Evolutionary conservation across 2,113 vertebrate species (phyloP), one percentile per base, ranked within the genome.

Genomic region (Chaetodon trifascialis): DNA sequence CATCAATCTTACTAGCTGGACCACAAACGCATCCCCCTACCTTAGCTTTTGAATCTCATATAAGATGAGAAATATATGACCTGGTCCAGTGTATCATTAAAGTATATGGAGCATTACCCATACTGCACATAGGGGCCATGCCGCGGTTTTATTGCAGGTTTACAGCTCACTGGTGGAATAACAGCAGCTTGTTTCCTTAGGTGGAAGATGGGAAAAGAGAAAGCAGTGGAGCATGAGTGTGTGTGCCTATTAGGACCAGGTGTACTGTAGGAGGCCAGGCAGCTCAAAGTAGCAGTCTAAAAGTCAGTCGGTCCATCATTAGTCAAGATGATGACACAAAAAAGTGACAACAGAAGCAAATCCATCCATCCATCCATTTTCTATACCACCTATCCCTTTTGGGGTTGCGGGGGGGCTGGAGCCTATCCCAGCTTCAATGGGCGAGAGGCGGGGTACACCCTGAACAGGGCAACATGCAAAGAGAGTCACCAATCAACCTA

Each of bases 71-170:
- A 94, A 92, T 93, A 92, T 94, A 95, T 82, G 82, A 87, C 87
- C 88, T 87, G 81, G 91, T 85, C 89, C 85, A 71, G 88, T 79
- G 84, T 88, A 85, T 77, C 90, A 90, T 95, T 95, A 95, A 95
- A 95, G 80, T 95, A 94, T 93, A 95, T 94, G 93, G 91, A 91
- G 92, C 93, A 88, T 93, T 93, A 93, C 91, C 91, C 93, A 91
- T 90, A 88, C 84, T 80, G 89, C 80, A 79, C 91, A 93, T 86
- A 87, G 82, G 89, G 89, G 80, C 89, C 83, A 77, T 84, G 89
- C 90, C 86, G 88, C 71, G 58, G 75, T 89, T 95, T 95, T 94
- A 95, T 89, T 92, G 80, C 89, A 94, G 85, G 88, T 93, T 94
- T 93, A 94, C 88, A 88, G 82, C 88, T 85, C 60, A 21, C 86